Evolutionary conservation across 2,888 invertebrate species (phyloP).

Genomic region (Drosophila meridionalis): DNA sequence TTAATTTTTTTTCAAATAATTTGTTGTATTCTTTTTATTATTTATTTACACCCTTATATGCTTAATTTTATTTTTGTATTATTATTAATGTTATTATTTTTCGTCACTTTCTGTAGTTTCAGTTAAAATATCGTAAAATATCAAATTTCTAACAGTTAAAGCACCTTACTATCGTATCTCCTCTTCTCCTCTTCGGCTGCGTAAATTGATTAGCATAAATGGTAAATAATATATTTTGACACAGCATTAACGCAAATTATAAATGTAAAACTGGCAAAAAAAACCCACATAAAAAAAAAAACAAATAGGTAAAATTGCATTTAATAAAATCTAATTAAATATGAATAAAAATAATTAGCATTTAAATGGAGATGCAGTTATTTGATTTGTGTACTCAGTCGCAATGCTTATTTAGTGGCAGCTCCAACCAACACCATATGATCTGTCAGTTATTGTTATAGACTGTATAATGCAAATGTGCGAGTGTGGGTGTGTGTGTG

Average conservation of each 20-base stretch:
- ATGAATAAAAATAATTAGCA: constrained; percentile 72
- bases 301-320: not conserved
- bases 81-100: not conserved
- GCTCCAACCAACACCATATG: constrained; percentile 10
- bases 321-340: constrained; percentile 66
- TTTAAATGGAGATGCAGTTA: constrained; percentile 64
- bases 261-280: constrained; percentile 16
- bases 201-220: not conserved
- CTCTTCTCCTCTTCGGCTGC: not conserved
- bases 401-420: constrained; percentile 41
- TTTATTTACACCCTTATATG: too few relatives aligned
- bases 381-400: constrained; percentile 66
- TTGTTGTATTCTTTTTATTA: too few relatives aligned
- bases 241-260: constrained; percentile 5
- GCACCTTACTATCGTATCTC: not conserved
- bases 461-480: not conserved
- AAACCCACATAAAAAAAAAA: not conserved
- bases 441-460: constrained; percentile 44
- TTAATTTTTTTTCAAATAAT: too few relatives aligned
- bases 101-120: too few relatives aligned
- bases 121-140: too few relatives aligned
- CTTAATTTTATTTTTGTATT: too few relatives aligned
- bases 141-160: not conserved
- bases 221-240: constrained; percentile 23
- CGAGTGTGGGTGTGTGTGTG: not conserved